Conservation (phyloP, 2,797 vertebrate species). For the Lagocephalus sceleratus region DNA sequence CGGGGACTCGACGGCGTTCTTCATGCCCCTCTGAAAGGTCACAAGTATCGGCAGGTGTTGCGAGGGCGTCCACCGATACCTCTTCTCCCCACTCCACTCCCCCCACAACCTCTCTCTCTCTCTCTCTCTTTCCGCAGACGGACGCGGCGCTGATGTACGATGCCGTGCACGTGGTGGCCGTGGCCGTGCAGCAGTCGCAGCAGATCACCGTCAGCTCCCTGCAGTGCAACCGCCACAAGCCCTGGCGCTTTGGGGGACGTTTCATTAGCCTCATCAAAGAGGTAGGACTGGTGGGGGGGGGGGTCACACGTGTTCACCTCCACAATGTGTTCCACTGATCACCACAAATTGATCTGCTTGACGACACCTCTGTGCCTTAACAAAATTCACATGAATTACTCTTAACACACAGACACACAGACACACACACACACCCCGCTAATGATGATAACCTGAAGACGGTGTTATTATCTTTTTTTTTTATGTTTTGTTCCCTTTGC, state of each 20-base stretch:
- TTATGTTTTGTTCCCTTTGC: slow-evolving; percentile 33
- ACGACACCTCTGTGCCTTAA: too few species aligned
- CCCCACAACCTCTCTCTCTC: too few species aligned
- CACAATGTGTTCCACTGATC: slow-evolving; percentile 14
- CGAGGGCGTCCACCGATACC: slow-evolving; percentile 36
- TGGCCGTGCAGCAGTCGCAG: slow-evolving; percentile 93
- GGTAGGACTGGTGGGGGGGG: slow-evolving; percentile 69
- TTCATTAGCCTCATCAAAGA: slow-evolving; percentile 96
- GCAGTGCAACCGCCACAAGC: slow-evolving; percentile 96
- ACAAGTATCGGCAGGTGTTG: slow-evolving; percentile 35
- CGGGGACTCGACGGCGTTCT: slow-evolving; percentile 29
- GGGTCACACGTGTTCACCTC: slow-evolving; percentile 15
- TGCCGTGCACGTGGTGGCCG: slow-evolving; percentile 92
- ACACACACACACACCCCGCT: too few species aligned
- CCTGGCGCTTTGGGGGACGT: slow-evolving; percentile 92
- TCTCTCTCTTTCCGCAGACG: slow-evolving; percentile 76
- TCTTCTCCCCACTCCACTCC: not conserved
- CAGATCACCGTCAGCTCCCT: slow-evolving; percentile 98
- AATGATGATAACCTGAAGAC: too few species aligned
- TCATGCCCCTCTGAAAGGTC: slow-evolving; percentile 31
- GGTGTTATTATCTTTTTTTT: not conserved
- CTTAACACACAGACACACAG: too few species aligned
- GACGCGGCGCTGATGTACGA: slow-evolving; percentile 96
- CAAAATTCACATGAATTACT: too few species aligned
- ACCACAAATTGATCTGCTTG: too few species aligned